A percentile compares a stretch with the other conserved stretches of the same genome.
Conservation (phyloP, 1,140 invertebrate species). For the honey bee (Apis mellifera) region DNA sequence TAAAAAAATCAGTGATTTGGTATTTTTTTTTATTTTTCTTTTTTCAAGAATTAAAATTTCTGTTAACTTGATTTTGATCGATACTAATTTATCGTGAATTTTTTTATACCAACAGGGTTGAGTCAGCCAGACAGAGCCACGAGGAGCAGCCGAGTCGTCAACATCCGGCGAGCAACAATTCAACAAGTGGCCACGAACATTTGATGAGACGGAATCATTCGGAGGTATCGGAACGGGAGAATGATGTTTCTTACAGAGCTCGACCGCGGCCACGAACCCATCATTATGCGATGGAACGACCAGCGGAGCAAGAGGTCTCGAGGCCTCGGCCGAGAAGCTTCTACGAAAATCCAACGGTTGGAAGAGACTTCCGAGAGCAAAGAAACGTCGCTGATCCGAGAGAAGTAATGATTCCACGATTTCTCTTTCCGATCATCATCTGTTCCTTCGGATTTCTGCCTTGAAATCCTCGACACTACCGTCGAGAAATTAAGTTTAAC, state of each 20-base stretch:
- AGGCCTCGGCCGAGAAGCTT: conserved; percentile 78
- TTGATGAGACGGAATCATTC: conserved; percentile 73
- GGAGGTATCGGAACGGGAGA: conserved; percentile 71
- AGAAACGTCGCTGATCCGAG: conserved; percentile 70
- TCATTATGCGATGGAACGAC: conserved; percentile 72
- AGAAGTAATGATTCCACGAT: conserved; percentile 63
- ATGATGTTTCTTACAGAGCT: conserved; percentile 68
- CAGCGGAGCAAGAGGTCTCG: conserved; percentile 70
- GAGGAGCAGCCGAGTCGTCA: conserved; percentile 65
- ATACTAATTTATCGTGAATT: neutral
- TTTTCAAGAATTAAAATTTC: too few relatives aligned
- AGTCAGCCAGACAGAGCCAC: conserved; percentile 65
- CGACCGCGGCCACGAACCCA: conserved; percentile 74
- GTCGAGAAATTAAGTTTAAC: too few relatives aligned
- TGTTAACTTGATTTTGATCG: too few relatives aligned
- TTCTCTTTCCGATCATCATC: neutral
- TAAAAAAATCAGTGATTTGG: neutral
- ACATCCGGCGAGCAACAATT: conserved; percentile 45
- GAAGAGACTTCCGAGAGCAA: conserved; percentile 73
- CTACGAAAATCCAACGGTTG: conserved; percentile 75
- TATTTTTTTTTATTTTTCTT: too few relatives aligned
- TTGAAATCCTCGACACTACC: neutral
- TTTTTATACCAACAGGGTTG: conserved; percentile 49
- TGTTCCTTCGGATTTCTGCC: neutral
- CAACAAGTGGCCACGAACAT: conserved; percentile 69